Evolutionary conservation across 2,888 invertebrate genomes (phyloP).

Genomic region (Argyresthia albistria): DNA sequence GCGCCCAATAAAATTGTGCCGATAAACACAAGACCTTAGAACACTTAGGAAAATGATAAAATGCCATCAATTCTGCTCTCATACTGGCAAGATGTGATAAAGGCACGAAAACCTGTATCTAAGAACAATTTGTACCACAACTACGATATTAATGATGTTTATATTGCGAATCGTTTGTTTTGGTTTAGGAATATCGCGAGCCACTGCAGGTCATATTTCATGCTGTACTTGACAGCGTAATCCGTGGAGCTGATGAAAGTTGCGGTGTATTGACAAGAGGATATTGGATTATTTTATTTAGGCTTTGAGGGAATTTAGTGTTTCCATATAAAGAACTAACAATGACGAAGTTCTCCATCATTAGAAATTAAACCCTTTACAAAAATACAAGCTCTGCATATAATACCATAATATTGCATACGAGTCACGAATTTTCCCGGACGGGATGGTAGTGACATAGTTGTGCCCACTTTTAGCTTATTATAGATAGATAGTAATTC

Average conservation of each 20-base stretch:
- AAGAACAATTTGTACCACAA: conserved; percentile 39
- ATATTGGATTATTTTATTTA: not conserved
- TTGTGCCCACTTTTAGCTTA: no score
- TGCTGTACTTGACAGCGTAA: conserved; percentile 17
- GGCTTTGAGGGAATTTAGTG: no score
- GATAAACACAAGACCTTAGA: not conserved
- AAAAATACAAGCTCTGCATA: no score
- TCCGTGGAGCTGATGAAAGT: conserved; percentile 2
- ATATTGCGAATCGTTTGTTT: conserved; percentile 53
- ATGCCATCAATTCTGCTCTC: conserved; percentile 48
- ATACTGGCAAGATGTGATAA: conserved; percentile 58
- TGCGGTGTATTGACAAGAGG: not conserved
- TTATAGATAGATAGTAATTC: no score
- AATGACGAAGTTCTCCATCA: no score
- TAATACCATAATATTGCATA: no score
- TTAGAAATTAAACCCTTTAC: no score
- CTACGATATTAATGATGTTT: conserved; percentile 50
- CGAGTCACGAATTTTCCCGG: no score
- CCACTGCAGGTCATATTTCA: conserved; percentile 25
- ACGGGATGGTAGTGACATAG: no score
- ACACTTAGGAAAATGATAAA: conserved; percentile 44
- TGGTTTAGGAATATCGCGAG: conserved; percentile 29
- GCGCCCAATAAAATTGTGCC: not conserved
- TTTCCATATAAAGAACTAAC: no score
- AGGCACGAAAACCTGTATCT: conserved; percentile 53